A percentile compares a stretch with the other conserved stretches of the same genome.
Conservation (phyloP, 2,888 invertebrate species). For the Andrena bucephala region DNA sequence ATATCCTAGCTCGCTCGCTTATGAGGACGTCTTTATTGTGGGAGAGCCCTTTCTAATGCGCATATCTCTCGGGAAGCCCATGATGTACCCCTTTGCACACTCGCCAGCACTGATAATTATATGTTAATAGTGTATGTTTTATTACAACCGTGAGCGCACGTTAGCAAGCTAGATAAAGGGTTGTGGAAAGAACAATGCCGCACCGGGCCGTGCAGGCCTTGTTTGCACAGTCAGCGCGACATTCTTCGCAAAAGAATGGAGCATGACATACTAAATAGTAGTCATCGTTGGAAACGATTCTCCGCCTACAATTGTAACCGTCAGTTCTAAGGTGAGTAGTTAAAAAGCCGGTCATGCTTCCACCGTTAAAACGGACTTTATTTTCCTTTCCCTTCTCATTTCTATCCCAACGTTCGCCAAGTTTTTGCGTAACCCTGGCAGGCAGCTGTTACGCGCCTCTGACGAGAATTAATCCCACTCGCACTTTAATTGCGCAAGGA, state of each 20-base stretch:
- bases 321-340: background rate
- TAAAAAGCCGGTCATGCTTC: background rate
- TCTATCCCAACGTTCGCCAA: background rate
- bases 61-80: conserved; percentile 32
- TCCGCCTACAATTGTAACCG: background rate
- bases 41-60: conserved; percentile 17
- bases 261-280: conserved; percentile 45
- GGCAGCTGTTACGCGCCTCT: background rate
- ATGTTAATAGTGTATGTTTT: conserved; percentile 72
- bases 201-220: conserved; percentile 46
- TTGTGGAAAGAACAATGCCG: conserved; percentile 68
- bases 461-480: conserved; percentile 23
- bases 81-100: conserved; percentile 53
- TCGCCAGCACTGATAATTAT: conserved; percentile 67
- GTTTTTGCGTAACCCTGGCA: background rate
- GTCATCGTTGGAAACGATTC: conserved; percentile 37
- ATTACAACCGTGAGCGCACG: conserved; percentile 68
- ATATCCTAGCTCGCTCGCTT: background rate
- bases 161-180: conserved; percentile 70
- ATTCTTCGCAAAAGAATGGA: conserved; percentile 55
- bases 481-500: background rate
- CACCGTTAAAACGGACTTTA: background rate
- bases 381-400: background rate
- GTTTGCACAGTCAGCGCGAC: conserved; percentile 56
- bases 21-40: conserved; percentile 7